Evolutionary conservation across 2,113 vertebrate genomes (phyloP).

Genomic region (Pseudolaguvia tuberculata): DNA sequence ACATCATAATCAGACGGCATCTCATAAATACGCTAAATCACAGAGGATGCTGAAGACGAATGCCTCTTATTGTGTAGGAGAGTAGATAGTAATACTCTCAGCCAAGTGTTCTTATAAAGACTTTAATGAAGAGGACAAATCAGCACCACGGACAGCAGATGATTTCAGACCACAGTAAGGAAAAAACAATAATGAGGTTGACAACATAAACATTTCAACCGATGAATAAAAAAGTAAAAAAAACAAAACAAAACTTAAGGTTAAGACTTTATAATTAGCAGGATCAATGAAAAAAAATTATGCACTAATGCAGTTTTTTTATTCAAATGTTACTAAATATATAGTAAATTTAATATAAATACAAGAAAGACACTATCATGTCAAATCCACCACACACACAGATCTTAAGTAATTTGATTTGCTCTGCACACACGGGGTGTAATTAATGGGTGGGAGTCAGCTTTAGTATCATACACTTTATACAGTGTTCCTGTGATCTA

Average conservation of each 20-base stretch:
- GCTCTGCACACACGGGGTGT: conserved; percentile 16
- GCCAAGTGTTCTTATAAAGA: conserved; percentile 39
- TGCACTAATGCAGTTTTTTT: neutral
- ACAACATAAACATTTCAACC: neutral
- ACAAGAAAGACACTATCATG: neutral
- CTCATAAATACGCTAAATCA: conserved; percentile 41
- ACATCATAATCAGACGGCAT: conserved; percentile 26
- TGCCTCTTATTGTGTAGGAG: conserved; percentile 33
- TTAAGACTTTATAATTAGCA: neutral
- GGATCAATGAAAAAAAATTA: neutral
- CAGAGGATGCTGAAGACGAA: conserved; percentile 28
- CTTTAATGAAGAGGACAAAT: conserved; percentile 38
- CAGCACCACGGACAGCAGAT: conserved; percentile 43
- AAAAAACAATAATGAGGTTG: neutral
- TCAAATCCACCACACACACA: neutral
- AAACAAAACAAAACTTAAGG: no score
- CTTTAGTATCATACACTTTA: neutral
- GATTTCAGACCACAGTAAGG: conserved; percentile 3
- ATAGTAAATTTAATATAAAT: neutral
- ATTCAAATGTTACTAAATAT: neutral
- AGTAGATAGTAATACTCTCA: conserved; percentile 20
- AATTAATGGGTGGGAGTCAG: conserved; percentile 19
- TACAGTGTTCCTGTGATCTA: neutral
- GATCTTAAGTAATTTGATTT: conserved; percentile 30
- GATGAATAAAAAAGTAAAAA: no score